Evolutionary conservation across 2,888 invertebrate genomes (phyloP).

Genomic region (Schizotus pectinicornis): DNA sequence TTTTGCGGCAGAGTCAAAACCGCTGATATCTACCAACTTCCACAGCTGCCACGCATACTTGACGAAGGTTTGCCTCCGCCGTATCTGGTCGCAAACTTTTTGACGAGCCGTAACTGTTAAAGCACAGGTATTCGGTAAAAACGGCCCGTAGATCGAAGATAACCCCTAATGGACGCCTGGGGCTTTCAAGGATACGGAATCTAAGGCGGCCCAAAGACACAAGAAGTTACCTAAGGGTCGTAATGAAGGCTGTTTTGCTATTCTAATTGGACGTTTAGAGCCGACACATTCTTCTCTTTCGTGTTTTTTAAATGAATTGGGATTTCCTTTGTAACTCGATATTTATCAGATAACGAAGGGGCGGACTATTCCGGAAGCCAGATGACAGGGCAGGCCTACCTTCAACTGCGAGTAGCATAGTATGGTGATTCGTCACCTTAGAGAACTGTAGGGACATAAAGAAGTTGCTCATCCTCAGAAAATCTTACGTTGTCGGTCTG

Average conservation of each 20-base stretch:
- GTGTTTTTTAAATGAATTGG: too few species aligned
- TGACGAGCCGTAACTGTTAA: slow-evolving; percentile 32
- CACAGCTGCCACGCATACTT: slow-evolving; percentile 21
- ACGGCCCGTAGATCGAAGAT: slow-evolving; percentile 34
- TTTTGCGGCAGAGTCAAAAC: too few species aligned
- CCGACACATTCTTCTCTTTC: slow-evolving; percentile 21
- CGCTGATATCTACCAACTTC: too few species aligned
- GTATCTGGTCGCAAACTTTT: slow-evolving; percentile 16
- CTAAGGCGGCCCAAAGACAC: too few species aligned
- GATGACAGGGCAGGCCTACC: too few species aligned
- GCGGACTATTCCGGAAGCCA: too few species aligned
- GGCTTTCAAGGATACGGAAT: neutral
- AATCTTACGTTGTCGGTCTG: slow-evolving; percentile 11
- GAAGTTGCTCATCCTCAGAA: too few species aligned
- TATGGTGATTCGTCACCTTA: too few species aligned
- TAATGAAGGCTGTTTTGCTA: slow-evolving; percentile 21
- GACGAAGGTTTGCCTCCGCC: slow-evolving; percentile 17
- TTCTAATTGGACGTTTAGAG: slow-evolving; percentile 24
- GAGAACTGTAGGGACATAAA: too few species aligned
- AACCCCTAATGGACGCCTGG: slow-evolving; percentile 37
- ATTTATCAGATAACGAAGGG: too few species aligned
- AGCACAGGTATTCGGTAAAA: slow-evolving; percentile 34
- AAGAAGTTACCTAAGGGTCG: slow-evolving; percentile 17
- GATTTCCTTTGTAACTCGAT: too few species aligned
- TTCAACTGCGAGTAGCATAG: too few species aligned